Conservation (phyloP, 35 echinoderm and acorn worm species). For the Hemicentrotus pulcherrimus region DNA sequence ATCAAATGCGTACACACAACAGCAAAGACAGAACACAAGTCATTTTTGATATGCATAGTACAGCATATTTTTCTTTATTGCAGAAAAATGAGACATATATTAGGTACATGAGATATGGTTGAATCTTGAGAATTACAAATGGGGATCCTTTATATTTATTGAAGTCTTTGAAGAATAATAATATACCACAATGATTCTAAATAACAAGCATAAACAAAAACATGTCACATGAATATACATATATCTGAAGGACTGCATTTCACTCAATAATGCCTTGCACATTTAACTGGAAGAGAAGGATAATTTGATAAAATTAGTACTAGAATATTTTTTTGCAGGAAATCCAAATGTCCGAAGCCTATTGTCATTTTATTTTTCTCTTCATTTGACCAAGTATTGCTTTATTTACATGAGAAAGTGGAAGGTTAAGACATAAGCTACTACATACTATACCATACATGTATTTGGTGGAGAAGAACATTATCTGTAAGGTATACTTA, state of each 20-base stretch:
- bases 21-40: neutral
- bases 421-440: no score
- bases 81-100: slow-evolving; percentile 34
- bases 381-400: neutral
- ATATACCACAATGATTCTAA: neutral
- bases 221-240: neutral
- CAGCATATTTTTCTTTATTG: slow-evolving; percentile 34
- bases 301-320: neutral
- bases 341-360: neutral
- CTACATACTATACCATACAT: no score
- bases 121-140: neutral
- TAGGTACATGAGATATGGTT: neutral
- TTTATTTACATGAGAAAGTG: neutral
- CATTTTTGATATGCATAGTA: neutral
- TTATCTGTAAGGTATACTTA: no score
- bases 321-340: neutral
- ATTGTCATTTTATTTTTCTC: neutral
- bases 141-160: neutral
- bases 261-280: neutral
- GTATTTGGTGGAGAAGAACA: no score
- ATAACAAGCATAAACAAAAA: neutral
- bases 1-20: no score
- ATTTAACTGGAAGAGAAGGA: neutral
- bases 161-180: neutral
- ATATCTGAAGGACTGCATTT: neutral